These are phyloP conservation scores for Sphaeridia pumilis DNA, from an alignment of 2,888 invertebrate genomes.

Conservation along the genomic window DNA sequence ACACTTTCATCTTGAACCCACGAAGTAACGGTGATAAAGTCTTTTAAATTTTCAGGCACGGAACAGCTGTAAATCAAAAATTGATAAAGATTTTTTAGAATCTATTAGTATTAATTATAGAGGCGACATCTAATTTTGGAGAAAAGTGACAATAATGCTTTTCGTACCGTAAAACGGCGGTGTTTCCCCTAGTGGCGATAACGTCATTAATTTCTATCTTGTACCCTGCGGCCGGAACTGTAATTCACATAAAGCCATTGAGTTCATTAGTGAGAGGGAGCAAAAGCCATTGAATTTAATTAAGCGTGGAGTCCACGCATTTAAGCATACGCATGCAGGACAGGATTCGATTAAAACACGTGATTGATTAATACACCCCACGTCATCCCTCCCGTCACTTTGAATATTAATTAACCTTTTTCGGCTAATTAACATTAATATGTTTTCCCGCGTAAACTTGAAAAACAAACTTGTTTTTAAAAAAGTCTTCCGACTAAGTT, in stretches of 20 bases:
- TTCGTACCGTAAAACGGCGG: conserved; percentile 61
- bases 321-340: too few species aligned
- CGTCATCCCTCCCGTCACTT: too few species aligned
- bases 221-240: conserved; percentile 68
- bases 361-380: too few species aligned
- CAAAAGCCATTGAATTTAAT: too few species aligned
- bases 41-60: conserved; percentile 75
- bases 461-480: too few species aligned
- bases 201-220: conserved; percentile 82
- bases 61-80: conserved; percentile 48
- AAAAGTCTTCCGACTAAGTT: too few species aligned
- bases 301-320: too few species aligned
- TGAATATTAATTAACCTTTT: too few species aligned
- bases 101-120: background rate
- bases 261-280: too few species aligned
- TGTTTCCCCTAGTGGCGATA: conserved; percentile 81
- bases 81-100: background rate
- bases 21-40: conserved; percentile 74
- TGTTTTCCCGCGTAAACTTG: too few species aligned
- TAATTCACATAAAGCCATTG: conserved; percentile 38
- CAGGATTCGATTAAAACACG: too few species aligned
- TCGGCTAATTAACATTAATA: too few species aligned
- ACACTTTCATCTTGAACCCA: conserved; percentile 76
- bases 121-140: background rate
- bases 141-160: background rate